A percentile compares a stretch with the other conserved stretches of the same genome.
These are phyloP conservation scores for Heliocidaris erythrogramma DNA, from an alignment of 35 echinoderm and acorn worm species.

Conservation along the genomic window DNA sequence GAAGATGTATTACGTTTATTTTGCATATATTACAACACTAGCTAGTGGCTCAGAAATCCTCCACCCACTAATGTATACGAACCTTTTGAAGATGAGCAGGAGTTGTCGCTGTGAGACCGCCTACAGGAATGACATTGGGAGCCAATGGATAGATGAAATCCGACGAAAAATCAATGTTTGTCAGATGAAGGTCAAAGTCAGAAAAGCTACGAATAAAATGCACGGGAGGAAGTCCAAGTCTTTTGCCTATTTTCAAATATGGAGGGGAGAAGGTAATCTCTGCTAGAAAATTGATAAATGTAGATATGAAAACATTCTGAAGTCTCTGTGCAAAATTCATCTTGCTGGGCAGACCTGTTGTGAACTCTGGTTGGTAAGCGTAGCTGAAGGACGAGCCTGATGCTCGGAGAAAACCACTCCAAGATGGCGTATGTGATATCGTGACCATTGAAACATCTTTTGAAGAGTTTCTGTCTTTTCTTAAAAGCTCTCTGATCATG, in stretches of 20 bases:
- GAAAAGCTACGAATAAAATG: not conserved
- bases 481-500: not conserved
- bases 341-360: not conserved
- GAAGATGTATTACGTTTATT: no score
- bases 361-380: constrained; percentile 7
- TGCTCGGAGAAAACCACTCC: constrained; percentile 13
- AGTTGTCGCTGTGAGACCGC: constrained; percentile 18
- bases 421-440: not conserved
- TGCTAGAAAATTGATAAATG: not conserved
- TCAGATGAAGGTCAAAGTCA: constrained; percentile 6
- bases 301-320: not conserved
- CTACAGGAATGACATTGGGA: constrained; percentile 29
- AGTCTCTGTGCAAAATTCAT: constrained; percentile 22
- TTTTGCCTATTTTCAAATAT: not conserved
- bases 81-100: not conserved
- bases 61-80: not conserved
- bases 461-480: not conserved
- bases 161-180: not conserved
- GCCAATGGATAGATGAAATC: not conserved
- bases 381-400: not conserved
- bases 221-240: not conserved
- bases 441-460: constrained; percentile 1
- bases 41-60: no score
- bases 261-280: not conserved
- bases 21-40: no score